Conservation (phyloP, 2,888 invertebrate genomes). For the Hypercompe scribonia region DNA sequence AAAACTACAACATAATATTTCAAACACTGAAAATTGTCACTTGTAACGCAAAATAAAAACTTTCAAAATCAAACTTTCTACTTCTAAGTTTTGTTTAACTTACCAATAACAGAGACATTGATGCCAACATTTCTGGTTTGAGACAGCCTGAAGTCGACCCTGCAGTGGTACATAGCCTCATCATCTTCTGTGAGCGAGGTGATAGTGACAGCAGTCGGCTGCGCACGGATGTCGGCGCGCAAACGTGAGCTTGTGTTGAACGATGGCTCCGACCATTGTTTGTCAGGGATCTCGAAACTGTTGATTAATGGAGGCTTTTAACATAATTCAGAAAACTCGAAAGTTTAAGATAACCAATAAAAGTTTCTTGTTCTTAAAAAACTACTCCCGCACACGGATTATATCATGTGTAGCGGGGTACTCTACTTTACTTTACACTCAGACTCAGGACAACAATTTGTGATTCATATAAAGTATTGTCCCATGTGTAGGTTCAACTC, state of each 20-base stretch:
- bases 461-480: too few relatives aligned
- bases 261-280: constrained; percentile 75
- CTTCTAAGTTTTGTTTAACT: constrained; percentile 29
- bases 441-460: too few relatives aligned
- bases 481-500: too few relatives aligned
- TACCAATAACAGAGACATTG: constrained; percentile 86
- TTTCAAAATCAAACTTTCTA: neutral
- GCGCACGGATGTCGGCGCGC: constrained; percentile 61
- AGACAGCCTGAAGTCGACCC: constrained; percentile 86
- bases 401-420: too few relatives aligned
- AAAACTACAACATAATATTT: too few relatives aligned
- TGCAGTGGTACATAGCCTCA: constrained; percentile 85
- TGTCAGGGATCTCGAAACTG: constrained; percentile 79
- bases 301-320: neutral
- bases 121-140: constrained; percentile 86
- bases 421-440: too few relatives aligned
- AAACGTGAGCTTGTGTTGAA: constrained; percentile 73
- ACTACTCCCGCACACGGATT: too few relatives aligned
- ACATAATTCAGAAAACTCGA: neutral
- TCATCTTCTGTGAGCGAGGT: constrained; percentile 72
- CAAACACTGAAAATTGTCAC: too few relatives aligned
- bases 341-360: neutral
- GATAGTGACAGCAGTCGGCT: constrained; percentile 71
- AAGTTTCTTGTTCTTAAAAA: too few relatives aligned
- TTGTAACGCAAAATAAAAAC: neutral